Evolutionary conservation across 2,888 invertebrate genomes (phyloP), one percentile per base, ranked within the genome.

Genomic region (Cephus runcator): DNA sequence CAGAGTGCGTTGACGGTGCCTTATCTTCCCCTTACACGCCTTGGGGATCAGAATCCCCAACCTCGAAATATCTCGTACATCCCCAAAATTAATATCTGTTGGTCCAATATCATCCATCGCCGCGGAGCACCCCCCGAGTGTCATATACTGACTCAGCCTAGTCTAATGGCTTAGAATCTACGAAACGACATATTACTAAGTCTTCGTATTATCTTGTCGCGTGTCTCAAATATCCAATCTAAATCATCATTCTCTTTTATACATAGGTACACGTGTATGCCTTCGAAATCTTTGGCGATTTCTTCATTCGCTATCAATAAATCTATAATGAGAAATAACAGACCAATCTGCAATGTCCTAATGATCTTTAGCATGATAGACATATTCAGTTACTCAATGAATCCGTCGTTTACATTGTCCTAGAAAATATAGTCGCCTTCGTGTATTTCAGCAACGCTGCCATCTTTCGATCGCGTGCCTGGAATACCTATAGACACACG

Each of bases 71-170:
- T 89, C 88, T 86, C 88, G 85, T 87, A 88, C 89, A 87, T 89
- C 88, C 88, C 87, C 86, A 83, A 90, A 91, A 91, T 91, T 91
- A 90, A 91, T 91, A 91, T 90, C 89, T 83, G 88, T 86, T 88
- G 85, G 88, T 85, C 86, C 88, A 89, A 90, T 90, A 90, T 88
- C 88, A 85, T 87, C 84, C 86, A 86, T 89, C 87, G 87, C 81
- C 83, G 80, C 80, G 81, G 75, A 75, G 73, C 75, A 73, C 73
- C 76, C 77, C 69, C 34, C 34, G 77, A 76, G 76, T 34, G 71
- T 71, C 71, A 12, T 71, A 33, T 12, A 34, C 71, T 34, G 34
- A 31, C 71, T 71, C 71, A 34, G 71, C 30, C 71, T 33, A 71
- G 56, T 56, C 56, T 56, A 56, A 56, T 56, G 56, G 56, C 56